A percentile compares a stretch with the other conserved stretches of the same genome.
Evolutionary conservation across 2,113 vertebrate species (phyloP).

Genomic region (Uria lomvia): DNA sequence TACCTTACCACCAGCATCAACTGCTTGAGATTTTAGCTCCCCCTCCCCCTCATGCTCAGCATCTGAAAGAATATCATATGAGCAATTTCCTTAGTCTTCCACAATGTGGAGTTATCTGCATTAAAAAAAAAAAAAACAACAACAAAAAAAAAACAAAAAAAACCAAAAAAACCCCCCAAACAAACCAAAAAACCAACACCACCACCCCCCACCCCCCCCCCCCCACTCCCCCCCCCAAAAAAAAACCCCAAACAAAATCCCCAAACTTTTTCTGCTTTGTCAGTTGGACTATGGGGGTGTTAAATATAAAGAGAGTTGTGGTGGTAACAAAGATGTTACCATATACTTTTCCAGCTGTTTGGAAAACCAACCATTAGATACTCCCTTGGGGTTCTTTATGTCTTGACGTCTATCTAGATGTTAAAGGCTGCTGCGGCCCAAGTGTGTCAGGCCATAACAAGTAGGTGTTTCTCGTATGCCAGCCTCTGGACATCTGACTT

Average conservation of each 20-base stretch:
- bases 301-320: background rate
- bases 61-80: background rate
- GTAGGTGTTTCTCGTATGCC: background rate
- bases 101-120: background rate
- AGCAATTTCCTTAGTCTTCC: background rate
- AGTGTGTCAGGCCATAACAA: background rate
- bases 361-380: background rate
- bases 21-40: background rate
- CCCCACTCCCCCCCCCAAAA: no score
- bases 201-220: no score
- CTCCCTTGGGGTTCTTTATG: background rate
- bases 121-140: background rate
- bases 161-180: no score
- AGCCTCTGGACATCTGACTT: background rate
- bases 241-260: no score
- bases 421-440: background rate
- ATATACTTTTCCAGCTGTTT: background rate
- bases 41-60: rapidly evolving
- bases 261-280: background rate
- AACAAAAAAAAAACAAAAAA: background rate
- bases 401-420: background rate
- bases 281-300: background rate
- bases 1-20: background rate
- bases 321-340: background rate
- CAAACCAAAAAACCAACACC: no score